phyloP scores from a whole-genome alignment of 2,113 vertebrate species.

The Trichomycterus rosablanca region DNA sequence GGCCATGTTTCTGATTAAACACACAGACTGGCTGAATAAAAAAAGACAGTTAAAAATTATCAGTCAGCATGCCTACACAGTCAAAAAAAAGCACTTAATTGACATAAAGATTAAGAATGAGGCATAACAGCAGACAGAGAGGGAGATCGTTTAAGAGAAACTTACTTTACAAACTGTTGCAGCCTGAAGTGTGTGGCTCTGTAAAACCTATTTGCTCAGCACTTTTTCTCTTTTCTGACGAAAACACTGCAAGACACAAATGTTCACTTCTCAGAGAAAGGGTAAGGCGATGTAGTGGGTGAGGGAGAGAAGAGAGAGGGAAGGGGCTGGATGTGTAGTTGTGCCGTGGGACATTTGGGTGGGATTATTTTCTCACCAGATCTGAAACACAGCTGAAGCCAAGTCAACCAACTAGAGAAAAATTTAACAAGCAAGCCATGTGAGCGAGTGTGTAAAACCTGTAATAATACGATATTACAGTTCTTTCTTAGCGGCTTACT shows the following conservation, averaged over 20 bases:
- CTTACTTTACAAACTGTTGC: conserved; percentile 6
- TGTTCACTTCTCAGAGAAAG: conserved; percentile 52
- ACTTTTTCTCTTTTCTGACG: conserved; percentile 53
- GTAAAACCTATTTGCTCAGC: conserved; percentile 3
- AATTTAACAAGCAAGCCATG: conserved; percentile 11
- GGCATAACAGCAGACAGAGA: background rate
- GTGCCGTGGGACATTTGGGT: conserved; percentile 21
- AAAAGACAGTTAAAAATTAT: background rate
- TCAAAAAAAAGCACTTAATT: background rate
- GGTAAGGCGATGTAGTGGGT: conserved; percentile 43
- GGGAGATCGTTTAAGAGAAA: conserved; percentile 4
- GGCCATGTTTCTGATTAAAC: conserved; percentile 50
- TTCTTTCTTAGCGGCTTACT: too few species aligned
- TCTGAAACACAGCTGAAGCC: conserved; percentile 28
- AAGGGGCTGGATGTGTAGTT: conserved; percentile 15
- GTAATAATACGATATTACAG: background rate
- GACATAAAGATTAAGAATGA: conserved; percentile 2
- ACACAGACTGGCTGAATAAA: conserved; percentile 27
- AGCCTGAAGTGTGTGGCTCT: background rate
- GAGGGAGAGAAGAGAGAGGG: conserved; percentile 30
- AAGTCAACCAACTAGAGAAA: conserved; percentile 14
- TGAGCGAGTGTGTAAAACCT: background rate
- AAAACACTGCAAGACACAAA: conserved; percentile 59
- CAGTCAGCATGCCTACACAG: background rate
- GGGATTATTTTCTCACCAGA: conserved; percentile 21